phyloP scores from a whole-genome alignment of 2,113 vertebrate species.

The Sceloporus tristichus region DNA sequence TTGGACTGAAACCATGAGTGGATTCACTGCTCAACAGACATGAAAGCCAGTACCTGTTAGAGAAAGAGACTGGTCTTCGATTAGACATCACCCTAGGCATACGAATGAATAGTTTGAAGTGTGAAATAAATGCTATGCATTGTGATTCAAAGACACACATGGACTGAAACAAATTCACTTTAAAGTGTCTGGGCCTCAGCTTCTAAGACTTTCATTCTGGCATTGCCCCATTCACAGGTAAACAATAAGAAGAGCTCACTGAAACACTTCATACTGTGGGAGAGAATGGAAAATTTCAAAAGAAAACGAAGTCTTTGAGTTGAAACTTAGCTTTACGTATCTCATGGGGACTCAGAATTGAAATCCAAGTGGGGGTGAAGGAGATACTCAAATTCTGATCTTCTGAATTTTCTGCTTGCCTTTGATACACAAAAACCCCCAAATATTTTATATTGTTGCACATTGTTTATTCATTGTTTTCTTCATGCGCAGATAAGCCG shows the following conservation, averaged over 20 bases:
- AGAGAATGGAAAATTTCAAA: slow-evolving; percentile 51
- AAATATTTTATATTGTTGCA: slow-evolving; percentile 51
- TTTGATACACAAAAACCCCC: slow-evolving; percentile 63
- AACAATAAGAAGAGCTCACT: slow-evolving; percentile 45
- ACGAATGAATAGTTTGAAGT: neutral
- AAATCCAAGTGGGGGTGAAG: slow-evolving; percentile 49
- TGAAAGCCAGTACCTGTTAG: too few species aligned
- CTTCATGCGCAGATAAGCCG: slow-evolving; percentile 31
- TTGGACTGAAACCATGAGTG: too few species aligned
- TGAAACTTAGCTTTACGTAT: slow-evolving; percentile 34
- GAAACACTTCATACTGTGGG: slow-evolving; percentile 27
- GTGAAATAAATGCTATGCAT: neutral
- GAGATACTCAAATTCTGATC: slow-evolving; percentile 52
- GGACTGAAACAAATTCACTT: neutral
- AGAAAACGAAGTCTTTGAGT: slow-evolving; percentile 47
- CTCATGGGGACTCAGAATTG: slow-evolving; percentile 48
- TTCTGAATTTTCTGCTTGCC: slow-evolving; percentile 50
- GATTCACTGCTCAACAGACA: too few species aligned
- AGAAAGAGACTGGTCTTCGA: neutral
- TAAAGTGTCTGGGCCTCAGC: neutral
- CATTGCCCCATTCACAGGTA: neutral
- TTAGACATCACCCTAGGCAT: neutral
- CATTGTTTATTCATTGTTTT: neutral
- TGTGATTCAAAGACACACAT: neutral
- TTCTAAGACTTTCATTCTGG: slow-evolving; percentile 16